phyloP scores from a whole-genome alignment of 1,140 invertebrate species.

The Dryas iulia region DNA sequence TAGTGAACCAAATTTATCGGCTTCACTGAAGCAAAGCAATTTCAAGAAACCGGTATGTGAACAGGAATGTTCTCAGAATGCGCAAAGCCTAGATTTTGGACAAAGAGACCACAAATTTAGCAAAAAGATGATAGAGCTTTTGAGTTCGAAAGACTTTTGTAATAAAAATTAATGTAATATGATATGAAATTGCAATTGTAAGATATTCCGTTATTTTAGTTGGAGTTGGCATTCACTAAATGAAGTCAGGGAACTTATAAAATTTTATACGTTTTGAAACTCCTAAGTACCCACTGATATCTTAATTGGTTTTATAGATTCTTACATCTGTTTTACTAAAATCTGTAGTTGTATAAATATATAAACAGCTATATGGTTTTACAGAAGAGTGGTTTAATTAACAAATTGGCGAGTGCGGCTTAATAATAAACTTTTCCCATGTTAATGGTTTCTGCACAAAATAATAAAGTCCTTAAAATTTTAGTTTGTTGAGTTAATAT shows the following conservation, averaged over 20 bases:
- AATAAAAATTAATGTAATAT: not conserved
- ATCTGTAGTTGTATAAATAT: not conserved
- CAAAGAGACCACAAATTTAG: not conserved
- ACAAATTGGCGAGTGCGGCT: not conserved
- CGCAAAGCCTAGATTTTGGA: not conserved
- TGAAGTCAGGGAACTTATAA: too few relatives aligned
- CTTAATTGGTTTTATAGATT: not conserved
- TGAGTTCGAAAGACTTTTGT: not conserved
- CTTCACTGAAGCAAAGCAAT: not conserved
- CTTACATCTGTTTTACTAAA: too few relatives aligned
- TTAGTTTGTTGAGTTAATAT: conserved; percentile 12
- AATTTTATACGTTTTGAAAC: too few relatives aligned
- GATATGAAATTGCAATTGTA: not conserved
- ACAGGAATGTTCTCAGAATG: not conserved
- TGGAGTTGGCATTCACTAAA: too few relatives aligned
- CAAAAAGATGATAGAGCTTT: not conserved
- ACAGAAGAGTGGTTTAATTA: not conserved
- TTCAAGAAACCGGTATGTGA: not conserved
- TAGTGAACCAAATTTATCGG: conserved; percentile 9
- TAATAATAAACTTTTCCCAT: conserved; percentile 18
- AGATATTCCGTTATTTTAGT: too few relatives aligned
- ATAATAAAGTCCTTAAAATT: conserved; percentile 16
- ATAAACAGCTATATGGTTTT: not conserved
- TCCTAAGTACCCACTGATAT: too few relatives aligned
- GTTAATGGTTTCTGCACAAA: conserved; percentile 21